Percentiles rank a stretch among this genome's conserved stretches.
These are phyloP conservation scores for Hybos culiciformis DNA, from an alignment of 2,888 invertebrate species.

Conservation along the genomic window DNA sequence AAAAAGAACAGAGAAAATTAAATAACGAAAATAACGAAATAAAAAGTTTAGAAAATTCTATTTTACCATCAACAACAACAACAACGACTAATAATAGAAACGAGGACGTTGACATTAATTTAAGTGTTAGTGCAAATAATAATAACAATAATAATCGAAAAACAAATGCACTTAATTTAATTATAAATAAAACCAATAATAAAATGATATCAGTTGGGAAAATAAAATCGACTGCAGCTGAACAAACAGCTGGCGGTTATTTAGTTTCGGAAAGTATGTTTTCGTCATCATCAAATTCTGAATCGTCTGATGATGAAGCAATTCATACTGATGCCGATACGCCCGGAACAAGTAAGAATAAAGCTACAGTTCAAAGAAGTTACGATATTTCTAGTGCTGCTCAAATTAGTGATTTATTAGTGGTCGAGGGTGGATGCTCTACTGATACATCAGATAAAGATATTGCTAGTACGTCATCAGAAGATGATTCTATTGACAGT, in stretches of 20 bases:
- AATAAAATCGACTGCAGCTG: slow-evolving; percentile 9
- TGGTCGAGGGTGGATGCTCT: slow-evolving; percentile 10
- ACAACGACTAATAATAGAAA: not conserved
- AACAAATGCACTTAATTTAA: not conserved
- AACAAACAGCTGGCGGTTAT: slow-evolving; percentile 30
- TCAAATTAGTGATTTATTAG: slow-evolving; percentile 15
- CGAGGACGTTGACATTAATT: not conserved
- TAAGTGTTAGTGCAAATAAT: not conserved
- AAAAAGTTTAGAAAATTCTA: not conserved
- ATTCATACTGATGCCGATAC: slow-evolving; percentile 13
- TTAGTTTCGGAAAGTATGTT: slow-evolving; percentile 42
- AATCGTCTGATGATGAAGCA: slow-evolving; percentile 30
- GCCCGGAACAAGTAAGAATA: slow-evolving; percentile 4
- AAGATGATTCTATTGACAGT: slow-evolving; percentile 36
- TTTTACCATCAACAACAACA: not conserved
- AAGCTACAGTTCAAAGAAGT: slow-evolving; percentile 24
- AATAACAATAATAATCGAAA: not conserved
- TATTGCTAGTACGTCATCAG: slow-evolving; percentile 22
- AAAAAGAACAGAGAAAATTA: not conserved
- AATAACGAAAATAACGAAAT: not conserved
- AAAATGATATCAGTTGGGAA: slow-evolving; percentile 16
- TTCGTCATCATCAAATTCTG: slow-evolving; percentile 40
- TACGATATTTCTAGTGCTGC: slow-evolving; percentile 25
- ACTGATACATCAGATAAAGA: too few species aligned
- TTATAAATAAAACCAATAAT: not conserved